Percentiles rank a stretch among this genome's conserved stretches.
Evolutionary conservation across 2,888 invertebrate species (phyloP).

Genomic region (Liodrosophila aerea): DNA sequence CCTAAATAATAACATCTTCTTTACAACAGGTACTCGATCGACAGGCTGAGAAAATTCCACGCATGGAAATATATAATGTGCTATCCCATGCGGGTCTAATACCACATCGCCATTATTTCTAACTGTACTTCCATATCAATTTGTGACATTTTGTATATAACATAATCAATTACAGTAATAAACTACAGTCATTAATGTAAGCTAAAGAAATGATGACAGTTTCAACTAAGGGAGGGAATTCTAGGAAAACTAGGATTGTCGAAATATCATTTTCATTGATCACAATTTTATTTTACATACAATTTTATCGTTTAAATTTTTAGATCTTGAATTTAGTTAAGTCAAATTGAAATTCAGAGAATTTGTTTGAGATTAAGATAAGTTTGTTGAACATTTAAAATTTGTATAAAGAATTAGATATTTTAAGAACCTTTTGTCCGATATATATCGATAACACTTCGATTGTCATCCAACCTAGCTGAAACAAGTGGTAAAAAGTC

Average conservation of each 20-base stretch:
- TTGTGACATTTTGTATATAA: slow-evolving; percentile 37
- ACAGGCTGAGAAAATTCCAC: slow-evolving; percentile 85
- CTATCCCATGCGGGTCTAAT: slow-evolving; percentile 86
- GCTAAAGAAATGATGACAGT: slow-evolving; percentile 16
- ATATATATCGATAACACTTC: no score
- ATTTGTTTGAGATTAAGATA: no score
- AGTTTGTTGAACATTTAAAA: no score
- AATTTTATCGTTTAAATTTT: no score
- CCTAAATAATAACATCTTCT: neutral
- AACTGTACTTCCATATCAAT: slow-evolving; percentile 15
- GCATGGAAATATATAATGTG: slow-evolving; percentile 86
- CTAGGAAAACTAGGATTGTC: neutral
- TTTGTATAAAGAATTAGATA: no score
- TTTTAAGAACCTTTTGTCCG: no score
- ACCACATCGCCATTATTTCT: slow-evolving; percentile 76
- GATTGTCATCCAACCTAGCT: no score
- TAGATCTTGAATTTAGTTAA: no score
- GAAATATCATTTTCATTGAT: no score
- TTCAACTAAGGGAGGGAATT: neutral
- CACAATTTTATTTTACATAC: no score
- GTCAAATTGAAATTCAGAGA: no score
- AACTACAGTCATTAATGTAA: slow-evolving; percentile 68
- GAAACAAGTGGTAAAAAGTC: no score
- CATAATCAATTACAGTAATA: slow-evolving; percentile 33
- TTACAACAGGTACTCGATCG: slow-evolving; percentile 84